A percentile compares a stretch with the other conserved stretches of the same genome.
These are phyloP conservation scores for Andrena trimmerana DNA, from an alignment of 2,888 invertebrate genomes.

Conservation along the genomic window DNA sequence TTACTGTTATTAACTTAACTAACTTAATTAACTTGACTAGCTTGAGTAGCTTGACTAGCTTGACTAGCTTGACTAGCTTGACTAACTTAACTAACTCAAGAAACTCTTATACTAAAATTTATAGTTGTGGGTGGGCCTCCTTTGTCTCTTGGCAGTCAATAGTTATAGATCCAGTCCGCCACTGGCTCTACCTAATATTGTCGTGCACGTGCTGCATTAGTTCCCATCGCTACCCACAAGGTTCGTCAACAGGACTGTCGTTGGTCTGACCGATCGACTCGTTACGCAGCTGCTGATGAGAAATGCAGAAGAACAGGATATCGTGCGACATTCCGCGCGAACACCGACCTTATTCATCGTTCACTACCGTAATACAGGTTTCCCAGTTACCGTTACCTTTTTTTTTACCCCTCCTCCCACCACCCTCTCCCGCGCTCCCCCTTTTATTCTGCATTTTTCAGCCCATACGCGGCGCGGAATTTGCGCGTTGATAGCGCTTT, in stretches of 20 bases:
- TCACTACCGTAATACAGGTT: conserved; percentile 37
- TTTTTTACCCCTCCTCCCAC: conserved; percentile 1
- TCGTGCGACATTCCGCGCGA: conserved; percentile 54
- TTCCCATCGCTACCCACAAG: neutral
- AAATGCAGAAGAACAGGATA: conserved; percentile 58
- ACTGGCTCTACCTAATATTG: neutral
- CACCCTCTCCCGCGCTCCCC: neutral
- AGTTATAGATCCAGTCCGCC: no score
- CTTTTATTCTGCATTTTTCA: conserved; percentile 36
- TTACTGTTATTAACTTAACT: no score
- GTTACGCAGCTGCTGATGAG: conserved; percentile 47
- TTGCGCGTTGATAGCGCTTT: neutral
- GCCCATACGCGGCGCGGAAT: conserved; percentile 6
- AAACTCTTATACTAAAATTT: no score
- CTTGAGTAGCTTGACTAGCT: no score
- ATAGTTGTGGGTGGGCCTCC: no score
- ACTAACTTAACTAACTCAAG: no score
- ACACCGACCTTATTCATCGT: conserved; percentile 56
- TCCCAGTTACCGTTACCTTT: conserved; percentile 25
- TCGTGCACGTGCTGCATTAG: neutral
- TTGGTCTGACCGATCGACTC: neutral
- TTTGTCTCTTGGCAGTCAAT: no score
- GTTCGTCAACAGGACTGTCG: neutral
- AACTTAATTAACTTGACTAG: no score
- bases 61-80: no score